These are phyloP conservation scores for Oryzaephilus surinamensis DNA, from an alignment of 1,140 invertebrate species.

Conservation along the genomic window DNA sequence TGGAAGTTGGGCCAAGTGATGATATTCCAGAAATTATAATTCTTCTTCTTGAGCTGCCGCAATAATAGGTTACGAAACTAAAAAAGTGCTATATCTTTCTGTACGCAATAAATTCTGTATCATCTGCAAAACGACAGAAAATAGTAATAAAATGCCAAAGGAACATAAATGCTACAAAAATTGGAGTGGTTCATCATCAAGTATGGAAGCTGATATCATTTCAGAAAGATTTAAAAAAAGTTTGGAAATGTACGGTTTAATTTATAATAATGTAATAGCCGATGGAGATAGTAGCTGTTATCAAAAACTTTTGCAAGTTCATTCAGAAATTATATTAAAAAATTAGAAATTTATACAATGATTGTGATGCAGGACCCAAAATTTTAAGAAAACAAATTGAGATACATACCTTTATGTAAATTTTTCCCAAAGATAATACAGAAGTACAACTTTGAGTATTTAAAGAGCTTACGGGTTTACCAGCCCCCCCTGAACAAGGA, in stretches of 20 bases:
- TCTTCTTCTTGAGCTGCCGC: constrained; percentile 21
- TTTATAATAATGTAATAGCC: background rate
- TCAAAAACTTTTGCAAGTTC: constrained; percentile 12
- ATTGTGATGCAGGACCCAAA: background rate
- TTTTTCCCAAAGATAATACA: too few species aligned
- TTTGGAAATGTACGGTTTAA: background rate
- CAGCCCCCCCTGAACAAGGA: too few species aligned
- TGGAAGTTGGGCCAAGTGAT: constrained; percentile 22
- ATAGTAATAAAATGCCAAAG: constrained; percentile 21
- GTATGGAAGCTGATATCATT: constrained; percentile 1
- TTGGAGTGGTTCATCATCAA: background rate
- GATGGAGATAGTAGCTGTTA: constrained; percentile 35
- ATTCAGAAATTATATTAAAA: constrained; percentile 13
- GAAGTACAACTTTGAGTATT: too few species aligned
- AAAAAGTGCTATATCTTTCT: constrained; percentile 30
- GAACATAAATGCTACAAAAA: constrained; percentile 1
- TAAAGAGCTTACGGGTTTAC: too few species aligned
- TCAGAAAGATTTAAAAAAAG: background rate
- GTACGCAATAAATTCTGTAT: constrained; percentile 29
- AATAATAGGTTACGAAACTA: constrained; percentile 27
- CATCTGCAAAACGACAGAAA: constrained; percentile 20
- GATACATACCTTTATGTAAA: too few species aligned
- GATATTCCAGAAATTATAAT: constrained; percentile 20
- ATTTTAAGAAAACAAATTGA: background rate
- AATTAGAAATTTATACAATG: constrained; percentile 6